These are phyloP conservation scores for Heterohyrax brucei DNA, from an alignment of 2,797 vertebrate species.

Conservation along the genomic window DNA sequence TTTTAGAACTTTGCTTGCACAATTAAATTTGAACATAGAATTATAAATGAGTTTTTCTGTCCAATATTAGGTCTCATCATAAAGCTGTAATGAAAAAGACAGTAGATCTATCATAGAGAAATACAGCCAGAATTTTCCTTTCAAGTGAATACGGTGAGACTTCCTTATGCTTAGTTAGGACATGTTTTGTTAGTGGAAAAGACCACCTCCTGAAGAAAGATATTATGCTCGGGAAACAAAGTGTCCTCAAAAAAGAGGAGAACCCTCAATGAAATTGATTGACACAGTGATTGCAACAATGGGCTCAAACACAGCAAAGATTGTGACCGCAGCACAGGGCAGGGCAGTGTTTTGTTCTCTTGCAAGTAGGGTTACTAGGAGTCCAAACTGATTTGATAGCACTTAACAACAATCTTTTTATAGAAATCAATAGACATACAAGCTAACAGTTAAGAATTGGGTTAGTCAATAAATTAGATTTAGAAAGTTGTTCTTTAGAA, in stretches of 20 bases:
- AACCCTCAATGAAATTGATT: neutral
- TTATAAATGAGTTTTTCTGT: neutral
- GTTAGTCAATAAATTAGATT: constrained; percentile 7
- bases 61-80: neutral
- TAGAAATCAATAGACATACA: neutral
- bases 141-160: neutral
- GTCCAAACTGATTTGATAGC: neutral
- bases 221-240: neutral
- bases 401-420: neutral
- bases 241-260: neutral
- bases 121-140: neutral
- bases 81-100: neutral
- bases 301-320: too few species aligned
- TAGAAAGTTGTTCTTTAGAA: neutral
- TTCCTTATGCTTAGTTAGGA: neutral
- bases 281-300: neutral
- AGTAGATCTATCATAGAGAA: neutral
- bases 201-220: neutral
- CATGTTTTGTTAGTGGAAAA: neutral
- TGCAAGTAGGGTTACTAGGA: neutral
- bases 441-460: neutral
- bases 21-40: constrained; percentile 48
- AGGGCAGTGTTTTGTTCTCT: neutral
- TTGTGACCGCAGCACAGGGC: neutral
- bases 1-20: neutral